Conservation (phyloP, 2,888 invertebrate genomes). For the Troides aeacus region DNA sequence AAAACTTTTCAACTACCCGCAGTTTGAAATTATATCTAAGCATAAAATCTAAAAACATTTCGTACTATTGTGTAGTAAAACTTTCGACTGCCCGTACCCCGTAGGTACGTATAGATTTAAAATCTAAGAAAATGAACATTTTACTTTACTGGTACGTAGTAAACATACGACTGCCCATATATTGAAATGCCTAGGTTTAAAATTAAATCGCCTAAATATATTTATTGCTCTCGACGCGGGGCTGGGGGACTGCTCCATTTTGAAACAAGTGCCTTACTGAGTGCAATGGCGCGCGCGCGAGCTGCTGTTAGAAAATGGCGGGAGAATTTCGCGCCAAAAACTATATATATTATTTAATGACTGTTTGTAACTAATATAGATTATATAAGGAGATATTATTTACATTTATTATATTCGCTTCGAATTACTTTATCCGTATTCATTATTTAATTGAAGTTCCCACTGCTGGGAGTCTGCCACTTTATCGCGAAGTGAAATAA, state of each 20-base stretch:
- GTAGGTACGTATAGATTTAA: slow-evolving; percentile 21
- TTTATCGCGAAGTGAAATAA: no score
- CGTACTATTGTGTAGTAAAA: neutral
- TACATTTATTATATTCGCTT: slow-evolving; percentile 4
- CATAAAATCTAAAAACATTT: neutral
- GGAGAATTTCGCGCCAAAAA: slow-evolving; percentile 12
- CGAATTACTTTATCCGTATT: neutral
- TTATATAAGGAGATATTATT: neutral
- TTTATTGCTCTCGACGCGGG: slow-evolving; percentile 38
- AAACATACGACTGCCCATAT: neutral
- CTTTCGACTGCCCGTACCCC: neutral
- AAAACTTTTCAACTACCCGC: slow-evolving; percentile 14
- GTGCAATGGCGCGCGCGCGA: slow-evolving; percentile 38
- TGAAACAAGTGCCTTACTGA: slow-evolving; percentile 45
- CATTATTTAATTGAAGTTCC: neutral
- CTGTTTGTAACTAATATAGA: neutral
- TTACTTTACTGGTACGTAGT: no score
- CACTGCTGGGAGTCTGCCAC: no score
- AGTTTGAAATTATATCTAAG: neutral
- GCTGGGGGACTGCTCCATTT: slow-evolving; percentile 45
- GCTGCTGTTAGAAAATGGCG: slow-evolving; percentile 1
- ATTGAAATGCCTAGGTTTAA: slow-evolving; percentile 19
- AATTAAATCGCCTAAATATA: slow-evolving; percentile 29
- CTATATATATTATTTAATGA: neutral
- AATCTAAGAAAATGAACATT: neutral